These are phyloP conservation scores for Macaria liturata DNA, from an alignment of 2,888 invertebrate species.

Conservation along the genomic window DNA sequence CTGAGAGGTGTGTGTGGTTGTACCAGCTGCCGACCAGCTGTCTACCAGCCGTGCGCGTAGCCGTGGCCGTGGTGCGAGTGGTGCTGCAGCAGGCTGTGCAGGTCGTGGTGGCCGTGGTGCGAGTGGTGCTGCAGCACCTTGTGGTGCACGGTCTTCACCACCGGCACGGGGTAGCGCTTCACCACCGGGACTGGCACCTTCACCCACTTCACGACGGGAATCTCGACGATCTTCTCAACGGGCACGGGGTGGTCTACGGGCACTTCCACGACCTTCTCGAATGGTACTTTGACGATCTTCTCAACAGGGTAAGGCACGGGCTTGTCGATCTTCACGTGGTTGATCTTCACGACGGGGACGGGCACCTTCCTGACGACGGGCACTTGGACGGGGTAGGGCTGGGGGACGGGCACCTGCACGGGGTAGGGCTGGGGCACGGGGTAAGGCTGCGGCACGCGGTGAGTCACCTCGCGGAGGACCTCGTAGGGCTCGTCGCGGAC, in stretches of 20 bases:
- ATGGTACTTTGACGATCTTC: constrained; percentile 82
- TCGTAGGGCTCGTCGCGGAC: constrained; percentile 71
- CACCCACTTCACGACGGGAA: constrained; percentile 80
- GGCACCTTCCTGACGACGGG: constrained; percentile 80
- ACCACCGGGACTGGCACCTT: constrained; percentile 72
- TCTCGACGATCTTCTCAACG: constrained; percentile 75
- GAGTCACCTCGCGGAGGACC: constrained; percentile 72
- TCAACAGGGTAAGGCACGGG: constrained; percentile 84
- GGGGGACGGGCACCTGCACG: constrained; percentile 80
- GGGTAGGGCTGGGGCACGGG: constrained; percentile 79
- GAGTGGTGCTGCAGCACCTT: constrained; percentile 53
- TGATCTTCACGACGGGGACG: constrained; percentile 81
- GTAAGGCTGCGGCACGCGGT: constrained; percentile 82
- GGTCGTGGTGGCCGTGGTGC: constrained; percentile 40
- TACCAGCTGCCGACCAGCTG: constrained; percentile 27
- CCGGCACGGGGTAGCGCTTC: constrained; percentile 70
- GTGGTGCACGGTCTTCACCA: constrained; percentile 75
- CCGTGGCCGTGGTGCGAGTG: constrained; percentile 32
- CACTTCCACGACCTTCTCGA: constrained; percentile 81
- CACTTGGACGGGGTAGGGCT: constrained; percentile 83
- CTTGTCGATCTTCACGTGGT: constrained; percentile 81
- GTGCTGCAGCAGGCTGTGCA: constrained; percentile 34
- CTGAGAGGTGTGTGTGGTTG: constrained; percentile 40
- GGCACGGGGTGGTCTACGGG: constrained; percentile 82
- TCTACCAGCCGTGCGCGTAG: constrained; percentile 22